phyloP scores from a whole-genome alignment of 1,140 invertebrate genomes.

The Pomacea maculata region DNA sequence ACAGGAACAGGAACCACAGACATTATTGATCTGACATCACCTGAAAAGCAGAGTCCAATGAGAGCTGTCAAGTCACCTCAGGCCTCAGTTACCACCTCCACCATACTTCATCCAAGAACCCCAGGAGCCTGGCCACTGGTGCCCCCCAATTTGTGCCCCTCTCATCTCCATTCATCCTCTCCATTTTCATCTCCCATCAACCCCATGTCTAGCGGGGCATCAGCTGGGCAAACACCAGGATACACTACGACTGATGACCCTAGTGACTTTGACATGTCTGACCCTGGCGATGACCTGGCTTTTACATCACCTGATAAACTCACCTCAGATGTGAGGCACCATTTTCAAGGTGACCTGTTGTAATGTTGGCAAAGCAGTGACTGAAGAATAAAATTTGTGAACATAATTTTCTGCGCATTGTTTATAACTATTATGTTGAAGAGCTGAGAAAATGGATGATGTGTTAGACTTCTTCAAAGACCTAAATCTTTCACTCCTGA shows the following conservation, averaged over 20 bases:
- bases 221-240: too few relatives aligned
- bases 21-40: constrained; percentile 13
- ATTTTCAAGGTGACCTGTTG: constrained; percentile 16
- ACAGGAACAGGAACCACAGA: background rate
- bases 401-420: background rate
- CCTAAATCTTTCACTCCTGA: too few relatives aligned
- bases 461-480: too few relatives aligned
- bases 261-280: constrained; percentile 17
- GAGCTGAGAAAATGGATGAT: too few relatives aligned
- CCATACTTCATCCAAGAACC: too few relatives aligned
- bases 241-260: constrained; percentile 3
- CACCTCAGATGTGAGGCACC: constrained; percentile 21
- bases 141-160: too few relatives aligned
- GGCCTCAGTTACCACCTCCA: too few relatives aligned
- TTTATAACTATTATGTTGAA: too few relatives aligned
- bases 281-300: constrained; percentile 14
- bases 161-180: constrained; percentile 2
- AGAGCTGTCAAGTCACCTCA: too few relatives aligned
- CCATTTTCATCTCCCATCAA: background rate
- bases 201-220: background rate
- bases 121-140: too few relatives aligned
- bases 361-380: background rate
- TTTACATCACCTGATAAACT: constrained; percentile 15
- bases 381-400: background rate
- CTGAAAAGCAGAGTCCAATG: background rate